phyloP scores from a whole-genome alignment of 1,140 invertebrate genomes.

The Papilio xuthus region DNA sequence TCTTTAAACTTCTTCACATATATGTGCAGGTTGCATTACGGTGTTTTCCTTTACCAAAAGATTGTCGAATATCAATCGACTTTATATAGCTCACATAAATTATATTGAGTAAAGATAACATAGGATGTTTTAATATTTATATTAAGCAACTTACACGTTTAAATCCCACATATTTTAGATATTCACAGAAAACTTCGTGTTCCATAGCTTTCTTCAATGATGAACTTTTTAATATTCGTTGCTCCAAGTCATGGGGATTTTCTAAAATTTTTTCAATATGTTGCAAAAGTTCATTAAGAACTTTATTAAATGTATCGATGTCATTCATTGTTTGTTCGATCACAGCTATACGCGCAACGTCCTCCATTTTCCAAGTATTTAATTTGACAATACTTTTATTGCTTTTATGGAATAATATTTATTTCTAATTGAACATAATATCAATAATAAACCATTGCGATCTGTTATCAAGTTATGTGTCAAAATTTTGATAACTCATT shows the following conservation, averaged over 20 bases:
- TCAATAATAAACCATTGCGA: conserved; percentile 35
- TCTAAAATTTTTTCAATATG: conserved; percentile 66
- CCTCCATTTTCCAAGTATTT: conserved; percentile 63
- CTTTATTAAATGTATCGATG: conserved; percentile 57
- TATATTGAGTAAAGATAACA: background rate
- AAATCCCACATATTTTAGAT: conserved; percentile 72
- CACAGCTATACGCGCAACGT: conserved; percentile 67
- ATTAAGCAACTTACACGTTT: conserved; percentile 51
- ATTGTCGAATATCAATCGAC: background rate
- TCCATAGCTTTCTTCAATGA: conserved; percentile 50
- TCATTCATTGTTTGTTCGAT: conserved; percentile 63
- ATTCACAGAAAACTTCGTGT: conserved; percentile 58
- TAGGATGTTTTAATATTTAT: background rate
- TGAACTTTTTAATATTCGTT: conserved; percentile 54
- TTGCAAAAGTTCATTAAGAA: conserved; percentile 60
- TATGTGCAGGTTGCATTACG: no score
- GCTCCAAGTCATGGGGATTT: conserved; percentile 62
- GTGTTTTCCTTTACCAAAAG: no score
- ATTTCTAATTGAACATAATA: conserved; percentile 41
- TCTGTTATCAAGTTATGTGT: background rate
- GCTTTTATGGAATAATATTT: conserved; percentile 37
- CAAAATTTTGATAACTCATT: conserved; percentile 9
- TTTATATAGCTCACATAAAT: background rate
- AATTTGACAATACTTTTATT: conserved; percentile 38
- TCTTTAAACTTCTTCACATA: no score